Conservation (phyloP, 1,140 invertebrate species). For the Diachasma alloeum region DNA sequence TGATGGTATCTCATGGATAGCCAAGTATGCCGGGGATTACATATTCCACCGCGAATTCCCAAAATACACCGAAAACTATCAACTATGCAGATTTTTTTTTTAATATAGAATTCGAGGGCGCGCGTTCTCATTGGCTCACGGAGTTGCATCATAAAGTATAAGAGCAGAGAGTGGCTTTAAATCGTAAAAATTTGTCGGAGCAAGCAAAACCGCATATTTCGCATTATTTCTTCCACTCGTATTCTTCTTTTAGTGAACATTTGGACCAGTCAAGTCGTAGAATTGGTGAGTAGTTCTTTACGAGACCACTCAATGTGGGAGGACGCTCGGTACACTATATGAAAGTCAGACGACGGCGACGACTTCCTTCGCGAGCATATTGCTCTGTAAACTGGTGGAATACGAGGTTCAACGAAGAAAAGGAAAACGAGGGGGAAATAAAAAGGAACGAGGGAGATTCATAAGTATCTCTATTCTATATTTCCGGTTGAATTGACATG, state of each 20-base stretch:
- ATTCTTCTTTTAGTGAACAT: background rate
- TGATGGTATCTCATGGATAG: background rate
- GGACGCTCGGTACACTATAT: background rate
- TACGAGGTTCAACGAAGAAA: background rate
- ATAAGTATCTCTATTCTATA: background rate
- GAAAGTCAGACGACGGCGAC: background rate
- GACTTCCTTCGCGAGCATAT: background rate
- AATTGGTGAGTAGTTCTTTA: slow-evolving; percentile 11
- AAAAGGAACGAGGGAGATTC: background rate
- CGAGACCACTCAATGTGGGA: background rate
- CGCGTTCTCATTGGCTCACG: background rate
- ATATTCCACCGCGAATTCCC: background rate
- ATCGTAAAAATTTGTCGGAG: background rate
- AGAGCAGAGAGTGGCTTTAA: background rate
- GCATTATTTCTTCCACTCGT: background rate
- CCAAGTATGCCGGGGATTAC: background rate
- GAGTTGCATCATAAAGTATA: background rate
- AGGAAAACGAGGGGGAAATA: background rate
- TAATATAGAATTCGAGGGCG: background rate
- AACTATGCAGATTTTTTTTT: background rate
- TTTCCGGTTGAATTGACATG: slow-evolving; percentile 2
- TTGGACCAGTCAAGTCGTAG: background rate
- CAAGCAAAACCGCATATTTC: background rate
- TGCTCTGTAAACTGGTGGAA: slow-evolving; percentile 2
- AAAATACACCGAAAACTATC: background rate